phyloP scores from a whole-genome alignment of 2,113 vertebrate species.

The Lycaon pictus region DNA sequence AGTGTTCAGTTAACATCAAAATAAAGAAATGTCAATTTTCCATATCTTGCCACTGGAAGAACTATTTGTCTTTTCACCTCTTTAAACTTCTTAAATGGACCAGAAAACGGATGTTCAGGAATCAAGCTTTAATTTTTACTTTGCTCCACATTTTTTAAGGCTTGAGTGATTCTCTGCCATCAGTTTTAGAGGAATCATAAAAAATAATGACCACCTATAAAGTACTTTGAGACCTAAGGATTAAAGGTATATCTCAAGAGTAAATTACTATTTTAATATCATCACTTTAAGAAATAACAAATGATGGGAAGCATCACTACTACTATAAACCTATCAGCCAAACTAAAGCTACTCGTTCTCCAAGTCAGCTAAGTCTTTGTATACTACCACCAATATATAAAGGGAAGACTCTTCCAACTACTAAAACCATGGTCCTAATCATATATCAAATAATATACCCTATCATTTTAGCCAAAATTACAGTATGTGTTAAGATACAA shows the following conservation, averaged over 20 bases:
- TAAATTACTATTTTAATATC: conserved; percentile 68
- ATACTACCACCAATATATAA: background rate
- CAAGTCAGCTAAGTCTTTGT: background rate
- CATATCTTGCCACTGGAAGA: background rate
- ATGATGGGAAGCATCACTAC: conserved; percentile 44
- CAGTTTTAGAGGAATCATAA: conserved; percentile 72
- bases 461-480: conserved; percentile 37
- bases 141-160: conserved; percentile 59
- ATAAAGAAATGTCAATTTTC: conserved; percentile 24
- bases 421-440: background rate
- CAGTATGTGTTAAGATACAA: conserved; percentile 14
- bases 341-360: conserved; percentile 38
- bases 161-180: conserved; percentile 47
- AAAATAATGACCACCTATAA: conserved; percentile 78
- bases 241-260: conserved; percentile 69
- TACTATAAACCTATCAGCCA: conserved; percentile 41
- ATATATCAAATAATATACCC: background rate
- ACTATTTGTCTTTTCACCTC: background rate
- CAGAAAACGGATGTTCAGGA: conserved; percentile 41
- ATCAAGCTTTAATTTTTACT: conserved; percentile 69
- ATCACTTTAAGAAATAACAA: conserved; percentile 54
- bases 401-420: background rate
- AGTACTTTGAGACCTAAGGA: conserved; percentile 46
- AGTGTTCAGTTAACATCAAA: conserved; percentile 30
- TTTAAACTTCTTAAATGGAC: conserved; percentile 53